These are phyloP conservation scores for Heliconius hortense DNA, from an alignment of 2,888 invertebrate species.

Conservation along the genomic window DNA sequence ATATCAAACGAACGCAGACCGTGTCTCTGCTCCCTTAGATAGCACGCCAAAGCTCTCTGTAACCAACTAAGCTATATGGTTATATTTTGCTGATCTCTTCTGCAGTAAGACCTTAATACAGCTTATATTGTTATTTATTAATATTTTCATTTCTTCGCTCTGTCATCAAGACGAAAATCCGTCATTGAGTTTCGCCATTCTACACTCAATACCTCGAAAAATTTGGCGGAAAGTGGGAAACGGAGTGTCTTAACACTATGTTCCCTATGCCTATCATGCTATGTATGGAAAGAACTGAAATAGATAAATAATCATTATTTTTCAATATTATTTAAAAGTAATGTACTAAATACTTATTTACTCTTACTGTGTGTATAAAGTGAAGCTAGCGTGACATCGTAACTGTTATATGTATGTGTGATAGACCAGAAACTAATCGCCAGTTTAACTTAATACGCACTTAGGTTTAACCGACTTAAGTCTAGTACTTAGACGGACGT, in stretches of 20 bases:
- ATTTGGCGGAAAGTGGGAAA: too few species aligned
- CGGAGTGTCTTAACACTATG: too few species aligned
- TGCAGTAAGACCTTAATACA: neutral
- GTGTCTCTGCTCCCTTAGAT: neutral
- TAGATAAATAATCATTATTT: neutral
- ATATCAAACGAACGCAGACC: neutral
- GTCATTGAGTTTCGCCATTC: too few species aligned
- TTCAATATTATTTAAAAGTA: neutral
- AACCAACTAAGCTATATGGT: neutral
- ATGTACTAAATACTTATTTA: neutral
- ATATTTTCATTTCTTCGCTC: too few species aligned
- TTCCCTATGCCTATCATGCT: too few species aligned
- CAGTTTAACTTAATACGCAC: slow-evolving; percentile 42
- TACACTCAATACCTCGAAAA: too few species aligned
- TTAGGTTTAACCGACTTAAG: slow-evolving; percentile 44
- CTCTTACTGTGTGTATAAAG: neutral
- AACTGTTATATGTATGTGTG: slow-evolving; percentile 21
- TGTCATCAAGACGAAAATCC: too few species aligned
- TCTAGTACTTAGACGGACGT: slow-evolving; percentile 44
- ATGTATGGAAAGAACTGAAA: neutral
- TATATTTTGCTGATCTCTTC: neutral
- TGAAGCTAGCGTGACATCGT: slow-evolving; percentile 11
- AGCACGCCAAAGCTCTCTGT: neutral
- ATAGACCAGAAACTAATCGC: slow-evolving; percentile 41
- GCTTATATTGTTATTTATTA: too few species aligned